Percentiles rank a stretch among this genome's conserved stretches.
These are phyloP conservation scores for Incurvaria masculella DNA, from an alignment of 2,888 invertebrate species.

Conservation along the genomic window DNA sequence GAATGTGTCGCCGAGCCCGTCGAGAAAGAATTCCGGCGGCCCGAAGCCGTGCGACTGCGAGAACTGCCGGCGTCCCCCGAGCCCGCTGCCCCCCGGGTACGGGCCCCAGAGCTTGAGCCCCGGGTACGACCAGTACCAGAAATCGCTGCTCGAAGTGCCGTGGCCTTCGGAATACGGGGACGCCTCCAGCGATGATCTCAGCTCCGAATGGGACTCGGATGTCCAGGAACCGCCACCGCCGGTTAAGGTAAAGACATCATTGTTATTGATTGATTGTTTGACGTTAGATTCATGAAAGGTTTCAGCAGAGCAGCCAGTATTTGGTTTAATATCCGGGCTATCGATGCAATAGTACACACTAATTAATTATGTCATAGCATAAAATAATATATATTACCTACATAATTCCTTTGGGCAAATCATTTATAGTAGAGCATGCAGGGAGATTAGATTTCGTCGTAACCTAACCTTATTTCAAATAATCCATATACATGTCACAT, in stretches of 20 bases:
- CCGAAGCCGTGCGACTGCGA: slow-evolving; percentile 47
- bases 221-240: slow-evolving; percentile 57
- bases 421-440: no score
- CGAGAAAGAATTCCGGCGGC: slow-evolving; percentile 23
- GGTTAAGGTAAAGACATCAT: slow-evolving; percentile 34
- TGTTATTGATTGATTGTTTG: no score
- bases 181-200: slow-evolving; percentile 87
- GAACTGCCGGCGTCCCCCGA: slow-evolving; percentile 47
- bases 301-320: no score
- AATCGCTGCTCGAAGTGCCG: slow-evolving; percentile 72
- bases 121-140: slow-evolving; percentile 79
- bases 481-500: no score
- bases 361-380: no score
- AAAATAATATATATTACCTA: no score
- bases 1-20: slow-evolving; percentile 29
- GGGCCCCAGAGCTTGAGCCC: slow-evolving; percentile 49
- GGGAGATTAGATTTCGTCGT: no score
- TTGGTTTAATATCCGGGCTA: no score
- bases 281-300: no score
- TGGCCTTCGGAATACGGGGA: slow-evolving; percentile 79
- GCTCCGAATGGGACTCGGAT: slow-evolving; percentile 91
- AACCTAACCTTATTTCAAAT: no score
- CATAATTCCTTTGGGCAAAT: no score
- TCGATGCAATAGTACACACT: no score
- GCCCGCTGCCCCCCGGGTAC: slow-evolving; percentile 48